A percentile compares a stretch with the other conserved stretches of the same genome.
phyloP scores from a whole-genome alignment of 1,140 invertebrate species.

The Drosophila leontia region DNA sequence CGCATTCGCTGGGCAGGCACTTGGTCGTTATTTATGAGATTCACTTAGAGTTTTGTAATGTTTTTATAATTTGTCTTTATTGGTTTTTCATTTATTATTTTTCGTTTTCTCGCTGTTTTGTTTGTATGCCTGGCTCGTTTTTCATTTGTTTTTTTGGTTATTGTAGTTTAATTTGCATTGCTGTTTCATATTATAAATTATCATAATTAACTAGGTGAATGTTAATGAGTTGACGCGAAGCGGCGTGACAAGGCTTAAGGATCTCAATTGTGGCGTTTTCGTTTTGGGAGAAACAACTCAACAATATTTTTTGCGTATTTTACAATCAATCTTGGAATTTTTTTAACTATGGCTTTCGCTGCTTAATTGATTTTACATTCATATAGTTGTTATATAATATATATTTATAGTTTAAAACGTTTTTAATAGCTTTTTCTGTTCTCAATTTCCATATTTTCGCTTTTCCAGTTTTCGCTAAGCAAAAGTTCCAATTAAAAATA shows the following conservation, averaged over 20 bases:
- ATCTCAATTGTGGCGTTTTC: constrained; percentile 18
- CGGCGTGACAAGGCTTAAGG: constrained; percentile 61
- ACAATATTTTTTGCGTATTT: constrained; percentile 51
- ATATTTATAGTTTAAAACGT: constrained; percentile 46
- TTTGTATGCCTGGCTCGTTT: constrained; percentile 57
- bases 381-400: constrained; percentile 23
- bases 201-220: constrained; percentile 64
- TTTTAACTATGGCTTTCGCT: constrained; percentile 53
- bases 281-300: constrained; percentile 35
- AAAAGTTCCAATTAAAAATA: constrained; percentile 66
- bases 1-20: constrained; percentile 25
- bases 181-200: constrained; percentile 63
- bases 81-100: constrained; percentile 52
- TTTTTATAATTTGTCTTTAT: constrained; percentile 76
- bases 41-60: constrained; percentile 29
- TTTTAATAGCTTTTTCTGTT: constrained; percentile 26
- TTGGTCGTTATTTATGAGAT: constrained; percentile 63
- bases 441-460: background rate
- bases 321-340: constrained; percentile 51
- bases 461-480: constrained; percentile 68
- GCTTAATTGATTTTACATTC: constrained; percentile 52
- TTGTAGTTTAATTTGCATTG: constrained; percentile 64
- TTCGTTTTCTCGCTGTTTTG: constrained; percentile 37
- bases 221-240: constrained; percentile 53
- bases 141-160: constrained; percentile 50